Base-by-base conservation (phyloP, 2,797 vertebrate species). In the Cryptoprocta ferox region DNA sequence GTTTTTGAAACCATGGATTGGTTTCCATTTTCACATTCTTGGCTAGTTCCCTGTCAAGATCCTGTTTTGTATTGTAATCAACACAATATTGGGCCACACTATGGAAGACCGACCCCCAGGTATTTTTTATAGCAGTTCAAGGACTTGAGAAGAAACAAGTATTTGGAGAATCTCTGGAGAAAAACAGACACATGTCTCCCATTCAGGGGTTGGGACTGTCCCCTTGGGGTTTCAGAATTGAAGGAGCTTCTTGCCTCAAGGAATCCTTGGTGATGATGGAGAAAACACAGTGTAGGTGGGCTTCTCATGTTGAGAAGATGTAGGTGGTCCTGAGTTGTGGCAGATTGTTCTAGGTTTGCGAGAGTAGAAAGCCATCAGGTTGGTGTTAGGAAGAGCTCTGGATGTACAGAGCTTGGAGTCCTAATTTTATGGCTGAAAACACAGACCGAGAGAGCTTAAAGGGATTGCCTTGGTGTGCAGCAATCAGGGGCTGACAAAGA, bases 251-350 rank as follows among this genome's bases (percentile, higher is more conserved):
- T 35, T 68, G n/a, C 2, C 1, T 39, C 13, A 10, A 15, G 35
- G 18, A 14, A 11, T 24, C 56, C 35, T 19, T 39, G 12, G 3
- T 15, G 12, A 32, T 0, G 24, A n/a, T 0, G 8, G 37, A 42
- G 42, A 21, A 28, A 42, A 26, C 48, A 26, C 1, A 11, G 6
- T 3, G 1, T 9, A 30, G 28, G 18, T 24, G 48, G 15, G 19
- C 8, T 75, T 45, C 61, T 66, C 19, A 0, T 14, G 18, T 10
- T 15, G n/a, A 32, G 75, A 39, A 61, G 0, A 26, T n/a, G 9
- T 28, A 13, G 28, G 4, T 0, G 14, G 26, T 32, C 0, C 0
- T 32, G 13, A 13, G 1, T 24, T 32, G 14, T 2, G 0, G 53
- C 1, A 39, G 26, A 26, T 0, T 1, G 11, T 28, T 66, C 24